A percentile compares a stretch with the other conserved stretches of the same genome.
These are phyloP conservation scores for Streblospio benedicti DNA, from an alignment of 1,140 invertebrate genomes.

Conservation along the genomic window DNA sequence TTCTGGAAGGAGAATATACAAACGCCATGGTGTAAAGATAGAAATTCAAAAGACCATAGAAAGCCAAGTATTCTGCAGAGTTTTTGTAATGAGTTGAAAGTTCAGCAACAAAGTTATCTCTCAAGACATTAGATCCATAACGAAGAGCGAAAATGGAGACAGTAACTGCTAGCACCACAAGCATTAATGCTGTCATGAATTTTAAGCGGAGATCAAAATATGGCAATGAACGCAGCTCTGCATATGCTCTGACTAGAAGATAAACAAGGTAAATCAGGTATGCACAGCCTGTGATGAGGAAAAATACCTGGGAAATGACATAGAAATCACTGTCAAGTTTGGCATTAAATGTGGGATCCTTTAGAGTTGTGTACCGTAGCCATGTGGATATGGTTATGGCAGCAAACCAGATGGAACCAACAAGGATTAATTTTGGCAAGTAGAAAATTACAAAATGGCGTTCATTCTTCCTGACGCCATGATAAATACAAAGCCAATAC, in stretches of 20 bases:
- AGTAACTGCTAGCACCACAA: conserved; percentile 71
- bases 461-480: conserved; percentile 88
- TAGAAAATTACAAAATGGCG: conserved; percentile 77
- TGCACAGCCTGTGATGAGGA: conserved; percentile 72
- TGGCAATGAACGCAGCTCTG: conserved; percentile 88
- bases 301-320: conserved; percentile 62
- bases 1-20: conserved; percentile 78
- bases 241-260: conserved; percentile 80
- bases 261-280: conserved; percentile 79
- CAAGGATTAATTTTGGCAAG: conserved; percentile 77
- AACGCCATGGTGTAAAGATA: conserved; percentile 89
- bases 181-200: conserved; percentile 77
- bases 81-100: conserved; percentile 77
- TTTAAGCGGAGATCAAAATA: conserved; percentile 89
- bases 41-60: conserved; percentile 90
- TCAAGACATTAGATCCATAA: conserved; percentile 77
- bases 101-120: conserved; percentile 87
- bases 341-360: conserved; percentile 85
- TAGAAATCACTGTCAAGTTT: conserved; percentile 30
- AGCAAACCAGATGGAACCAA: conserved; percentile 77
- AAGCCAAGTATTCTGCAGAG: conserved; percentile 86
- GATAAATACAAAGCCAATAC: conserved; percentile 91
- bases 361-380: conserved; percentile 78
- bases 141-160: conserved; percentile 67
- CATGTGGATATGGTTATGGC: conserved; percentile 75